These are phyloP conservation scores for Muschampia plurimacula DNA, from an alignment of 2,888 invertebrate genomes.

Conservation along the genomic window DNA sequence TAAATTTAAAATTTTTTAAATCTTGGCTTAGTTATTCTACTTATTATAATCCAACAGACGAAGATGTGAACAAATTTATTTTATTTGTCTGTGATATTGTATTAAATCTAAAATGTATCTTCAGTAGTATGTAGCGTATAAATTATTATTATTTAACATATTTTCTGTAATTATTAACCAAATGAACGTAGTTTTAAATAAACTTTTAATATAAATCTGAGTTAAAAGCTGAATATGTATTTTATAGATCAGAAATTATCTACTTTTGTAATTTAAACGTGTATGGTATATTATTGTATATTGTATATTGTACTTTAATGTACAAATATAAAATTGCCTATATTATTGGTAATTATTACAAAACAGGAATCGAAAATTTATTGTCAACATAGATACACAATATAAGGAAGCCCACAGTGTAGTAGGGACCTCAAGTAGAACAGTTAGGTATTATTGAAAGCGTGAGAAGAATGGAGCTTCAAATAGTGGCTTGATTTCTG, in stretches of 20 bases:
- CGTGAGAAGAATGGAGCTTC: neutral
- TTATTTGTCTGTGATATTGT: conserved; percentile 36
- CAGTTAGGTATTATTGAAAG: neutral
- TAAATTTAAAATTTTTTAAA: conserved; percentile 23
- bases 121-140: conserved; percentile 14
- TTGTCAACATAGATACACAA: too few species aligned
- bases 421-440: neutral
- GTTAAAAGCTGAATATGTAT: neutral
- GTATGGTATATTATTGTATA: neutral
- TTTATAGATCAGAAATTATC: neutral
- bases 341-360: too few species aligned
- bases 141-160: conserved; percentile 28
- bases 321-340: neutral
- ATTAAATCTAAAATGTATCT: conserved; percentile 23
- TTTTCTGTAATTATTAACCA: conserved; percentile 26
- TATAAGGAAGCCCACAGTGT: too few species aligned
- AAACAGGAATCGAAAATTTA: too few species aligned
- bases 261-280: neutral
- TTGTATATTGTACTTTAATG: neutral
- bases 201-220: neutral
- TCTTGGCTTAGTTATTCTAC: neutral
- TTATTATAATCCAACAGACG: conserved; percentile 19
- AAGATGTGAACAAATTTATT: conserved; percentile 32
- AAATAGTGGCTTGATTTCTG: neutral
- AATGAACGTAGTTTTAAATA: conserved; percentile 25